These are phyloP conservation scores for Gymnobelideus leadbeateri DNA, from an alignment of 2,113 vertebrate genomes.

Conservation along the genomic window DNA sequence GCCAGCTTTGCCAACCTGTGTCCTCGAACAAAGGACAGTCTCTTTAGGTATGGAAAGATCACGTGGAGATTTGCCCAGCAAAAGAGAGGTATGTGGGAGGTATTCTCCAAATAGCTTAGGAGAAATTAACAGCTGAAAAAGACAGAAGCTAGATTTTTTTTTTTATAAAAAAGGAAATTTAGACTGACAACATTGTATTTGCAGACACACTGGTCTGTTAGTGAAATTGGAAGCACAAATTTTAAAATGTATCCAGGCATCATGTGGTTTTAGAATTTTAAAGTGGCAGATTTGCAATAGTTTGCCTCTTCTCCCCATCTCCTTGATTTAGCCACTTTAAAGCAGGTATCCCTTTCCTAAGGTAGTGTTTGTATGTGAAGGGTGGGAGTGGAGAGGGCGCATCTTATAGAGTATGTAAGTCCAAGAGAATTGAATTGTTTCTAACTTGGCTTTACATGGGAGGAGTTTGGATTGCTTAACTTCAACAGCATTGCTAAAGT, in stretches of 20 bases:
- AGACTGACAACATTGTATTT: slow-evolving; percentile 6
- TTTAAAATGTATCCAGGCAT: neutral
- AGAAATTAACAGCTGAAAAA: neutral
- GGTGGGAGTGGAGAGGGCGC: neutral
- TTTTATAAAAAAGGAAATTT: neutral
- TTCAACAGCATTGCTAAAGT: neutral
- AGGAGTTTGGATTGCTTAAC: slow-evolving; percentile 36
- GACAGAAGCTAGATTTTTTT: neutral
- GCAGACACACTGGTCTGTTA: slow-evolving; percentile 8
- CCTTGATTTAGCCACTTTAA: neutral
- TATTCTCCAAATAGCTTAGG: neutral
- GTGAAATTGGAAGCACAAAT: neutral
- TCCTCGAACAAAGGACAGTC: neutral
- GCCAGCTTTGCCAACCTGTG: neutral
- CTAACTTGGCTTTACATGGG: slow-evolving; percentile 46
- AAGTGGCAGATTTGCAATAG: neutral
- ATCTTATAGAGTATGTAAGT: neutral
- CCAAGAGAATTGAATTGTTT: neutral
- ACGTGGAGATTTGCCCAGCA: neutral
- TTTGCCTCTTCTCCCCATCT: neutral
- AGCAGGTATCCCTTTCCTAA: neutral
- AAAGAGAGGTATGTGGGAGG: neutral
- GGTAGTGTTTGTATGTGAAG: neutral
- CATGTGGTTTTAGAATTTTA: neutral
- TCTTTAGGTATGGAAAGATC: neutral